These are phyloP conservation scores for Hypsibius dujardini DNA, from an alignment of 1,140 invertebrate species.

Conservation along the genomic window DNA sequence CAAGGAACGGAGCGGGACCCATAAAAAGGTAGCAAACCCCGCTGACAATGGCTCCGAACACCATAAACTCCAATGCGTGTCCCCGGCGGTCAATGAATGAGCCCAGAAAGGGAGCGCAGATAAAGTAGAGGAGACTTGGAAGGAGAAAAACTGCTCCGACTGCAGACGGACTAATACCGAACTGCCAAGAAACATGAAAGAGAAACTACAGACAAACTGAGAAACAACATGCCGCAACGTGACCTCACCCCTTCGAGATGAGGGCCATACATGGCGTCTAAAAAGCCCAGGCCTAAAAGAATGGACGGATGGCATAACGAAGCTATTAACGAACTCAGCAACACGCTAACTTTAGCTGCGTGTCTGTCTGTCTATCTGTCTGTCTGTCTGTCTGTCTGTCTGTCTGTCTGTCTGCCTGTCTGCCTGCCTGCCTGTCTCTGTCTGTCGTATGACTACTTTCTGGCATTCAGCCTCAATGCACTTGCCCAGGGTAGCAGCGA, in stretches of 20 bases:
- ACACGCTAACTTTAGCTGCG: no score
- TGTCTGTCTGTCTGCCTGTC: no score
- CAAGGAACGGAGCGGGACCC: constrained; percentile 25
- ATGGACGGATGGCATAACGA: no score
- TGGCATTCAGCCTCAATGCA: no score
- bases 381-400: no score
- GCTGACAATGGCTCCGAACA: constrained; percentile 23
- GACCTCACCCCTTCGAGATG: constrained; percentile 8
- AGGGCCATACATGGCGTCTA: constrained; percentile 16
- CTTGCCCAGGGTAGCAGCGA: neutral
- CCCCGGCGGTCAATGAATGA: constrained; percentile 20
- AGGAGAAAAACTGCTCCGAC: constrained; percentile 13
- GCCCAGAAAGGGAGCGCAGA: constrained; percentile 10
- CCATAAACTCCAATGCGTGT: constrained; percentile 22
- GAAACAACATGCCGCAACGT: no score
- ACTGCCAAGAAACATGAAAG: neutral
- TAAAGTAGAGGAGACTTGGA: constrained; percentile 4
- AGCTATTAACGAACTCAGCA: no score
- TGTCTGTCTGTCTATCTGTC: no score
- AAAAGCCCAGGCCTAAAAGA: constrained; percentile 3
- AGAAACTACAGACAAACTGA: no score
- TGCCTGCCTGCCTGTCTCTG: no score
- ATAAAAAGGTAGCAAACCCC: constrained; percentile 23
- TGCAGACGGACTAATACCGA: neutral
- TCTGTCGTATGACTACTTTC: no score